Evolutionary conservation across 2,797 vertebrate genomes (phyloP), one percentile per base, ranked within the genome.

Genomic region (Neoniphon sammara): DNA sequence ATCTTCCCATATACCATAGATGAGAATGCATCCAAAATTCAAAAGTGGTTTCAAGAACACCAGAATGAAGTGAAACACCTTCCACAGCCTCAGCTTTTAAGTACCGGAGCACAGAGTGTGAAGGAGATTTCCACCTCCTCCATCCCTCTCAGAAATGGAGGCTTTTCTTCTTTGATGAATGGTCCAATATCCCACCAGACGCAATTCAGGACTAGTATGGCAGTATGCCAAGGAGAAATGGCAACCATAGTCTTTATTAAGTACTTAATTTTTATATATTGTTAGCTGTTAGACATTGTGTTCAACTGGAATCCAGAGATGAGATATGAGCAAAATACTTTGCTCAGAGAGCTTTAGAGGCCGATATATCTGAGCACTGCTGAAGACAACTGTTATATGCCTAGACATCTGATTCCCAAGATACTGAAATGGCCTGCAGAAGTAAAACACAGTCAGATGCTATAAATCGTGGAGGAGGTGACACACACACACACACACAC

Each of bases 391-490:
- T 31, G 71, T 76, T 82, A 49, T 70, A 80, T 73, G 81, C 87
- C 89, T 84, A 89, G 86, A 81, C 82, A 80, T 83, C 74, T 79
- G 83, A 87, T 84, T 90, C 84, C 84, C 86, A 83, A 81, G 79
- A 69, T 57, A 78, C 77, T 27, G 66, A 53, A 73, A 82, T 82
- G 76, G 85, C 82, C 84, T 1, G 72, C 79, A 88, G 86, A 89
- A 85, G 87, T 77, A 80, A 83, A 66, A 81, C 77, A 83, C 69
- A 66, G 66, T 89, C 90, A 84, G 78, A 87, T 79, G 83, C 80
- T 81, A 87, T 89, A 88, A 88, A 89, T 88, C 80, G 83, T 7
- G 34, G 70, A 77, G 85, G 83, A 82, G 84, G 74, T 82, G 80
- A 87, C 78, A 20, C 75, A 77, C 60, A 58, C 5, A 63, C 73